phyloP scores from a whole-genome alignment of 1,140 invertebrate species.

The Bombus ignitus region DNA sequence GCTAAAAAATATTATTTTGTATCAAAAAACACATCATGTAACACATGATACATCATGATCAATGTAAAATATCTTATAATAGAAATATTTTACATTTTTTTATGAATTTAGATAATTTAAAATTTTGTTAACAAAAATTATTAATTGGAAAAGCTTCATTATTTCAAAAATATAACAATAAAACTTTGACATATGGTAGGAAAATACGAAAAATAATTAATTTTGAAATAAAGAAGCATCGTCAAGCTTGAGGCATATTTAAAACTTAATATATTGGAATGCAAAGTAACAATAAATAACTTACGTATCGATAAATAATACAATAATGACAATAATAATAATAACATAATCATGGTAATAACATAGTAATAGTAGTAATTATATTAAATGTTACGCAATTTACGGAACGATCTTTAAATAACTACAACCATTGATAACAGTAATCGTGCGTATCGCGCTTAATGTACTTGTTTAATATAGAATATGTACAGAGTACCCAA shows the following conservation, averaged over 20 bases:
- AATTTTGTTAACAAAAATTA: constrained; percentile 1
- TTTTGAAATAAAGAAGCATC: constrained; percentile 10
- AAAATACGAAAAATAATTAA: neutral
- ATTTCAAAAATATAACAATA: neutral
- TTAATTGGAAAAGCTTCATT: neutral
- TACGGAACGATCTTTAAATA: constrained; percentile 78
- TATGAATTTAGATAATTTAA: neutral
- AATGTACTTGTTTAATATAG: constrained; percentile 32
- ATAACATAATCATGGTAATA: constrained; percentile 20
- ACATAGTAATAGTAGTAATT: constrained; percentile 42
- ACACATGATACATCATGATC: neutral
- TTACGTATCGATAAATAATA: constrained; percentile 76
- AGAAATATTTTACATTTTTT: neutral
- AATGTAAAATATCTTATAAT: neutral
- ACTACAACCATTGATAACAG: constrained; percentile 77
- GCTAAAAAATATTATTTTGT: neutral
- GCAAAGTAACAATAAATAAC: constrained; percentile 81
- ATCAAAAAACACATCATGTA: neutral
- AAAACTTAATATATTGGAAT: constrained; percentile 72
- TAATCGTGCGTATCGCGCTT: constrained; percentile 59
- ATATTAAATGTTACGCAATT: constrained; percentile 76
- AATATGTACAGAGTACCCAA: constrained; percentile 36
- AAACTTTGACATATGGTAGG: neutral
- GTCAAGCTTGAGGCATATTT: constrained; percentile 49
- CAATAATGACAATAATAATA: constrained; percentile 30